Percentiles rank a stretch among this genome's conserved stretches.
Evolutionary conservation across 2,113 vertebrate genomes (phyloP).

Genomic region (Anoura caudifer): DNA sequence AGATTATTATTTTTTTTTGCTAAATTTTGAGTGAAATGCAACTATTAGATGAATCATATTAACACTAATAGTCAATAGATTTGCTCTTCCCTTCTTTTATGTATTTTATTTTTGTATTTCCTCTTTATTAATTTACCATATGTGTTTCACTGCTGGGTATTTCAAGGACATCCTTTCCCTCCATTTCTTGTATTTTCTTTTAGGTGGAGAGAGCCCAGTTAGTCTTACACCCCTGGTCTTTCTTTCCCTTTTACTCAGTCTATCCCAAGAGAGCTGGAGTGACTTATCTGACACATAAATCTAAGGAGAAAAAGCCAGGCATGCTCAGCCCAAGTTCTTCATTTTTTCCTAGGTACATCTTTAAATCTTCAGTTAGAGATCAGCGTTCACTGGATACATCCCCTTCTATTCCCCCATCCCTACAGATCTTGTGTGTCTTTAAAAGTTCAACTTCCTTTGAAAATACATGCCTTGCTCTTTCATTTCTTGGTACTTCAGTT

Average conservation of each 20-base stretch:
- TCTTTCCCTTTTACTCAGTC: not conserved
- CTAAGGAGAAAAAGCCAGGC: not conserved
- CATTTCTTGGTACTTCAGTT: not conserved
- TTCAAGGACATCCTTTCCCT: not conserved
- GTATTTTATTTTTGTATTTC: not conserved
- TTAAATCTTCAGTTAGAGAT: not conserved
- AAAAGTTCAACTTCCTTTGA: not conserved
- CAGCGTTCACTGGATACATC: not conserved
- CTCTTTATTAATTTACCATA: not conserved
- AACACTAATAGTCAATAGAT: not conserved
- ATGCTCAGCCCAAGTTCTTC: not conserved
- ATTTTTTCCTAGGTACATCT: not conserved
- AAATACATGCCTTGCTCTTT: not conserved
- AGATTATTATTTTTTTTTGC: not conserved
- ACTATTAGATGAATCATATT: not conserved
- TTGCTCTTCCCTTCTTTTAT: not conserved
- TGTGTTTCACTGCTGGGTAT: not conserved
- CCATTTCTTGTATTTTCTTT: not conserved
- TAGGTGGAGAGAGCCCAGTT: not conserved
- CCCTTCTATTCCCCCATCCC: not conserved
- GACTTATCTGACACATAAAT: not conserved
- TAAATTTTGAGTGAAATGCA: slow-evolving; percentile 10
- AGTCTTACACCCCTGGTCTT: not conserved
- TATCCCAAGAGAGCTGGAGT: not conserved
- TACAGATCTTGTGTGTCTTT: not conserved